Evolutionary conservation across 2,797 vertebrate genomes (phyloP).

Genomic region (Yasuhikotakia modesta): DNA sequence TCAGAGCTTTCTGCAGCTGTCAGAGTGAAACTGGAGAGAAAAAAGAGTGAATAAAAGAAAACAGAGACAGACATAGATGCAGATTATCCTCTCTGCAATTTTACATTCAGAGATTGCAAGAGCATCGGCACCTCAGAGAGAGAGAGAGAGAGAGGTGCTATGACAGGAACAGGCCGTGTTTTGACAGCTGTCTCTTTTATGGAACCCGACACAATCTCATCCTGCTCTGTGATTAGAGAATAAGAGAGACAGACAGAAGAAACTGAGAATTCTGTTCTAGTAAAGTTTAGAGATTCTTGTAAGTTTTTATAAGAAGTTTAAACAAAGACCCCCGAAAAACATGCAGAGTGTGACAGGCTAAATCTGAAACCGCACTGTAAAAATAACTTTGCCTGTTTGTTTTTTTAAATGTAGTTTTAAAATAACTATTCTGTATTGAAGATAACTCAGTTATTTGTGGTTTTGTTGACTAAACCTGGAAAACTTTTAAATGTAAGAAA

Average conservation of each 20-base stretch:
- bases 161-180: slow-evolving; percentile 61
- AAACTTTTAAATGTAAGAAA: no score
- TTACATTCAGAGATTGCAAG: slow-evolving; percentile 34
- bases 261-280: slow-evolving; percentile 11
- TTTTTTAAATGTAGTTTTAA: no score
- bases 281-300: slow-evolving; percentile 26
- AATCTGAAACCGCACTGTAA: background rate
- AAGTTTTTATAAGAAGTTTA: background rate
- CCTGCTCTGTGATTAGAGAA: slow-evolving; percentile 56
- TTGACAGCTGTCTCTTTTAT: slow-evolving; percentile 60
- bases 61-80: slow-evolving; percentile 34
- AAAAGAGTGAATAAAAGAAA: background rate
- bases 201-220: slow-evolving; percentile 42
- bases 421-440: no score
- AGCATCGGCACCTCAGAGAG: slow-evolving; percentile 32
- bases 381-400: background rate
- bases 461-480: no score
- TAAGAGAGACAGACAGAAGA: slow-evolving; percentile 39
- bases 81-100: slow-evolving; percentile 49
- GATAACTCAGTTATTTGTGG: no score
- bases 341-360: background rate
- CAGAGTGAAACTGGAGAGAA: slow-evolving; percentile 32
- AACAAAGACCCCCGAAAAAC: background rate
- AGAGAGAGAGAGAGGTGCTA: slow-evolving; percentile 46
- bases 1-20: slow-evolving; percentile 2